These are phyloP conservation scores for Thamnophis elegans DNA, from an alignment of 2,797 vertebrate species.

Conservation along the genomic window DNA sequence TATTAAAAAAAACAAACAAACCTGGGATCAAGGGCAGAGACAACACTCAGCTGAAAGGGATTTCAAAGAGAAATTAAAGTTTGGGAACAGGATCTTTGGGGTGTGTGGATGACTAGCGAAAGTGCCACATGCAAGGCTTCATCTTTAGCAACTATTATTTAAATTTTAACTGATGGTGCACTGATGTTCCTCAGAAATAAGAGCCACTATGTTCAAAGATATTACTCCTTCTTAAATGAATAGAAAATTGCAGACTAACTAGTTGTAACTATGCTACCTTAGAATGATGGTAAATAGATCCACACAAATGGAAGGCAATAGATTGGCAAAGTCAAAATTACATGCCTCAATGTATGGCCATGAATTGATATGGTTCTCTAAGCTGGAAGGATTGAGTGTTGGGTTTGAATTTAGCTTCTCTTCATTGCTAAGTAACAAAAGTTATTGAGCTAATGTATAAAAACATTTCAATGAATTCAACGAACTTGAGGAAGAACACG, in stretches of 20 bases:
- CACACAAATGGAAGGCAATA: background rate
- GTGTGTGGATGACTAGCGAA: background rate
- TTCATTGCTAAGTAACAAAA: background rate
- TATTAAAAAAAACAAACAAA: conserved; percentile 8
- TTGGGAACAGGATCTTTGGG: background rate
- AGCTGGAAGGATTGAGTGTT: background rate
- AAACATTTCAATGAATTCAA: background rate
- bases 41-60: background rate
- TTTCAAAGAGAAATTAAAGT: conserved; percentile 5
- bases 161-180: background rate
- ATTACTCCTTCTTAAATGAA: background rate
- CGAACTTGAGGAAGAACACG: background rate
- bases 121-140: background rate
- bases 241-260: background rate
- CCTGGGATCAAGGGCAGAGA: background rate
- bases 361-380: background rate
- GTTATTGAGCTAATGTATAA: background rate
- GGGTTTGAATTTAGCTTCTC: background rate
- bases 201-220: background rate
- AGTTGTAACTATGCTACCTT: background rate
- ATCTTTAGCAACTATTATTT: background rate
- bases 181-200: background rate
- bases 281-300: background rate
- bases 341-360: background rate
- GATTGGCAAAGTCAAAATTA: background rate